phyloP scores from a whole-genome alignment of 2,888 invertebrate species.

The Caenorhabditis sinica region DNA sequence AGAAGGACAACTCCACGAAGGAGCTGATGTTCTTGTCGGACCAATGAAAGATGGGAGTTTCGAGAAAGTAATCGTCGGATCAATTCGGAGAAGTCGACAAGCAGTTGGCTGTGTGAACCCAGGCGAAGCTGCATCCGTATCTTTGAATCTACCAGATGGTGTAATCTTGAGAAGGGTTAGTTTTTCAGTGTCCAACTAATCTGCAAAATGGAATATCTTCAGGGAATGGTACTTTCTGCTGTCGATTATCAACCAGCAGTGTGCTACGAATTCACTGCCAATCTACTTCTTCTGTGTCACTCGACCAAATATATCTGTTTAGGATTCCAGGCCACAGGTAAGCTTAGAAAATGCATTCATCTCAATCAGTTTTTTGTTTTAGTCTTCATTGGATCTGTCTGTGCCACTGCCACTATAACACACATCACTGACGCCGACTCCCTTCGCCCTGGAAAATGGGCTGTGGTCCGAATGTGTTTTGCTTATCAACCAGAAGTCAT shows the following conservation, averaged over 20 bases:
- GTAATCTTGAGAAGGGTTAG: conserved; percentile 83
- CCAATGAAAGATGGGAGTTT: conserved; percentile 82
- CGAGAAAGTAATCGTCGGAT: conserved; percentile 87
- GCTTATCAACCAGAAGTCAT: conserved; percentile 76
- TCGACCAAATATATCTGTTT: conserved; percentile 78
- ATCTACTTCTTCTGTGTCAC: conserved; percentile 90
- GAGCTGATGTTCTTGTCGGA: conserved; percentile 86
- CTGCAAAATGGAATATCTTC: neutral
- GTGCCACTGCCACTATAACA: conserved; percentile 93
- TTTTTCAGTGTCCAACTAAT: neutral
- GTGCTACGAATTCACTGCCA: conserved; percentile 88
- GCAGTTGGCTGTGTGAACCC: conserved; percentile 92
- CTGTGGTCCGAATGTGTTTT: conserved; percentile 87
- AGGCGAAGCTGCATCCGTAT: conserved; percentile 93
- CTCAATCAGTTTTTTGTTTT: neutral
- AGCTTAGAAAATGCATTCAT: neutral
- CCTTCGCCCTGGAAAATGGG: conserved; percentile 90
- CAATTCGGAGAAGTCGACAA: conserved; percentile 89
- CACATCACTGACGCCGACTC: conserved; percentile 83
- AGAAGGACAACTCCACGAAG: conserved; percentile 92
- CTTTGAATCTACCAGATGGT: conserved; percentile 86
- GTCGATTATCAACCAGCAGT: conserved; percentile 85
- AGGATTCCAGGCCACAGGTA: conserved; percentile 88
- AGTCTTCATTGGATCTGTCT: conserved; percentile 95
- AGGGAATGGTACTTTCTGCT: conserved; percentile 90